Base-by-base conservation (phyloP, 2,797 vertebrate genomes). In the Galagoides demidoff region DNA sequence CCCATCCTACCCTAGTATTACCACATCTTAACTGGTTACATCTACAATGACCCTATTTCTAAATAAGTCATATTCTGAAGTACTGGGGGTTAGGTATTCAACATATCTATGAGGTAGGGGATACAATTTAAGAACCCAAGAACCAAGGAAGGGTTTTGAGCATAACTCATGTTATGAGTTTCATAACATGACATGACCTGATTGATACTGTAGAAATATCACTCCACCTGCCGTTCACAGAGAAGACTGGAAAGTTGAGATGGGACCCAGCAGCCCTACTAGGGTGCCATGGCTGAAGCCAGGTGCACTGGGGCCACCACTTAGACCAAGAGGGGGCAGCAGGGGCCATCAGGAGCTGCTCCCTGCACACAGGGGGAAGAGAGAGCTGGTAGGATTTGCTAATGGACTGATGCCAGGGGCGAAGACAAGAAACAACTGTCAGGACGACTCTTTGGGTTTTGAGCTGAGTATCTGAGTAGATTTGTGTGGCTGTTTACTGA, bases 221-320 rank as follows among this genome's bases (percentile, higher is more conserved):
- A 0, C 25, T 34, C 27, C 29, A 27, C n/a, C 23, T 61, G 2
- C 43, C 68, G 4, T 5, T 7, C 10, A 43, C 66, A 76, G 34
- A 63, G 25, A 52, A 87, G 61, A 23, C 25, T 5, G 12, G 34
- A 70, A n/a, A 34, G 3, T 5, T 37, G 25, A n/a, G 57, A 7
- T 37, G 25, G 68, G 82, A 92, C 20, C 55, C 31, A 25, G 66
- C 49, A 4, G 27, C 11, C 16, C 61, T 25, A 34, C 19, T 3
- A 11, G 22, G 25, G 13, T 4, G 14, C 27, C 22, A 12, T 12
- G 2, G 34, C 1, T 4, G 11, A 6, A 3, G 49, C 9, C 6
- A 59, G 19, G 16, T 5, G 7, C 2, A 6, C 71, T 55, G 3
- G 0, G 23, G 34, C 4, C 13, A 17, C 39, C 4, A 9, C 7